Conservation (phyloP, 2,113 vertebrate genomes). For the Puntigrus tetrazona region DNA sequence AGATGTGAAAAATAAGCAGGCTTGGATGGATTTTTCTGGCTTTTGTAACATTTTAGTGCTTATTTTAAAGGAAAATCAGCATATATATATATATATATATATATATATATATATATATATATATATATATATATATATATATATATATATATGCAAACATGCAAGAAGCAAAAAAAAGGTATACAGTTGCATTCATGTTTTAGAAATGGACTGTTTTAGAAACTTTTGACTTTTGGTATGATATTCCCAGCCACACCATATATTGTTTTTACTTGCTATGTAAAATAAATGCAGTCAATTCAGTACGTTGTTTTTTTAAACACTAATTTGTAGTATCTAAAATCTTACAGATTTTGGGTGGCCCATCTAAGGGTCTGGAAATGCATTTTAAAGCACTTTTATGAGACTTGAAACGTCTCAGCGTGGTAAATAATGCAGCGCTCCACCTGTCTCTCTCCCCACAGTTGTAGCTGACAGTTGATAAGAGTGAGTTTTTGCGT, state of each 20-base stretch:
- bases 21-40: background rate
- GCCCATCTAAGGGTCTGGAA: background rate
- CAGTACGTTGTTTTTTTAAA: background rate
- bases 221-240: background rate
- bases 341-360: background rate
- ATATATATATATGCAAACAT: background rate
- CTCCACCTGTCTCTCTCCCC: background rate
- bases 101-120: too few species aligned
- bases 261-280: background rate
- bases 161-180: background rate
- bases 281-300: background rate
- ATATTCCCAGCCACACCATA: background rate
- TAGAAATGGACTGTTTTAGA: too few species aligned
- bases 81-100: too few species aligned
- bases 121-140: too few species aligned
- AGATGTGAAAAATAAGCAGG: background rate
- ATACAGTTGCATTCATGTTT: background rate
- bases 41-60: background rate
- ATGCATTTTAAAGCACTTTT: background rate
- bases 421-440: background rate
- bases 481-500: slow-evolving; percentile 29
- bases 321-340: background rate
- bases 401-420: too few species aligned
- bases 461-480: slow-evolving; percentile 17
- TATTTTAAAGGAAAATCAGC: background rate